Conservation (phyloP, 2,888 invertebrate species). For the Eupithecia dodoneata region DNA sequence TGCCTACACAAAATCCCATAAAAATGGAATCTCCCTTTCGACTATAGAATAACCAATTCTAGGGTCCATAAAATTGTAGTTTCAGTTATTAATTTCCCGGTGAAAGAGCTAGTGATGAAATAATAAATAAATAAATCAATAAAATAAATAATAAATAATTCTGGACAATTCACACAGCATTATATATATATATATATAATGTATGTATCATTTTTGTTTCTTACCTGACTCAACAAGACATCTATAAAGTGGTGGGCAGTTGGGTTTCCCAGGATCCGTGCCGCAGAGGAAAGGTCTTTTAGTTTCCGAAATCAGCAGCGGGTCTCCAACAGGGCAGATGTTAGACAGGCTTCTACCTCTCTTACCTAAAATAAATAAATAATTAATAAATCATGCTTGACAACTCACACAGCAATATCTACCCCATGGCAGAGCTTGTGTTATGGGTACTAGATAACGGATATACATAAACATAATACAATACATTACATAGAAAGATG, state of each 20-base stretch:
- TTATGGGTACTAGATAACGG: no score
- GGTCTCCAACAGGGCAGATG: slow-evolving; percentile 91
- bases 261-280: slow-evolving; percentile 90
- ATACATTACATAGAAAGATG: no score
- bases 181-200: no score
- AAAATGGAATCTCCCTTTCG: not conserved
- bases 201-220: not conserved
- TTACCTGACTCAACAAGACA: slow-evolving; percentile 90
- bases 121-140: no score
- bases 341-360: slow-evolving; percentile 90
- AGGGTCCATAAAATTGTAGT: not conserved
- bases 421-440: no score
- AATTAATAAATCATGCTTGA: no score
- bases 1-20: not conserved
- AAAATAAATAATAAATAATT: no score
- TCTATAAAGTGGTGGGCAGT: slow-evolving; percentile 91
- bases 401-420: no score
- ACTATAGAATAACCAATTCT: not conserved
- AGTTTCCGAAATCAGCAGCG: slow-evolving; percentile 88
- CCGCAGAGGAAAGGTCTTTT: slow-evolving; percentile 93
- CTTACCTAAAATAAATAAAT: slow-evolving; percentile 80
- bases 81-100: not conserved
- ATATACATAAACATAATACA: no score
- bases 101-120: not conserved
- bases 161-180: no score